Evolutionary conservation across 2,113 vertebrate species (phyloP).

Genomic region (Myiagra hebetior): DNA sequence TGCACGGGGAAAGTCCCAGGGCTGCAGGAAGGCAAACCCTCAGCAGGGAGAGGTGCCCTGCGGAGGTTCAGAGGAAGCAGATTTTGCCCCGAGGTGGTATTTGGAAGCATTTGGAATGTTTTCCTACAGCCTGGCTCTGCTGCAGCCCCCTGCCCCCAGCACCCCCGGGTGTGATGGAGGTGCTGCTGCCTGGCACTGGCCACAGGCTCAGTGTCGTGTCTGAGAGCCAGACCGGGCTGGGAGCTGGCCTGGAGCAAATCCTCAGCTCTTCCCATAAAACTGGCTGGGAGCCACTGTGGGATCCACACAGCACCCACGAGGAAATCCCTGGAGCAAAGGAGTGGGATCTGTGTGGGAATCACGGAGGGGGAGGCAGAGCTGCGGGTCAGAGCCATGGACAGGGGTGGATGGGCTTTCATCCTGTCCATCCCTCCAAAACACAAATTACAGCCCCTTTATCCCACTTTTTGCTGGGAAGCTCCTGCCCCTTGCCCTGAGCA

Average conservation of each 20-base stretch:
- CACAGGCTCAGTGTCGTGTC: neutral
- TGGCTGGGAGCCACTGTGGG: neutral
- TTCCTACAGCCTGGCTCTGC: neutral
- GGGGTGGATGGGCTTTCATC: neutral
- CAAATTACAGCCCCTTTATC: neutral
- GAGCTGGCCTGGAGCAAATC: neutral
- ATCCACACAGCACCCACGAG: fast-evolving
- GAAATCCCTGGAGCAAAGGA: neutral
- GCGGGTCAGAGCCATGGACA: neutral
- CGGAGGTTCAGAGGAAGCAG: neutral
- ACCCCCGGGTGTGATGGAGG: fast-evolving
- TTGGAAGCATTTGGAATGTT: neutral
- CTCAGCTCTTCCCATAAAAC: neutral
- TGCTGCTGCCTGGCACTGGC: neutral
- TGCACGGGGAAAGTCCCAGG: fast-evolving
- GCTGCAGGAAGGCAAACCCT: neutral
- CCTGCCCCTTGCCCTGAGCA: neutral
- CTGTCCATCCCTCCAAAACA: neutral
- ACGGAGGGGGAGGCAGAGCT: neutral
- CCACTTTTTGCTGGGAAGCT: neutral
- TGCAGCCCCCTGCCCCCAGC: neutral
- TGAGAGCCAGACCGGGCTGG: neutral
- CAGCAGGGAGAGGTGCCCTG: fast-evolving
- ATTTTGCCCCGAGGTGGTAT: neutral
- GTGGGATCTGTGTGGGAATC: neutral